Base-by-base conservation (phyloP, 1,140 invertebrate species). In the Drosophila murphyi region DNA sequence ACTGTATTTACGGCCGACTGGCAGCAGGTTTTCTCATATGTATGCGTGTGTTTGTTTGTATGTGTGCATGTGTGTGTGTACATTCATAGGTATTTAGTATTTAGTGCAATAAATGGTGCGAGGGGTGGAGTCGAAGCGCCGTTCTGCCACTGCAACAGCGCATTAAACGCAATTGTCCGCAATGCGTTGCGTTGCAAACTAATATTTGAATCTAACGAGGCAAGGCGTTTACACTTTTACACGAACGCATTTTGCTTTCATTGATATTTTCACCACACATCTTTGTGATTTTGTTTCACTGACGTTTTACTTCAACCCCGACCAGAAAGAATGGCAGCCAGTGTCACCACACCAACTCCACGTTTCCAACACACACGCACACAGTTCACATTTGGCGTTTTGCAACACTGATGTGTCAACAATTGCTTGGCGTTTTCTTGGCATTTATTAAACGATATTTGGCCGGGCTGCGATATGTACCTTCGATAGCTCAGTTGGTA, bases 401-500 rank as follows among this genome's bases (percentile, higher is more conserved):
- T 48, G 2, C 71, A 73, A 61, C 71, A 73, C 71, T 55, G 1
- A 1, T 3, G 2, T 6, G 20, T 0, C n/a, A n/a, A 5, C 29
- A 48, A 35, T 32, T 51, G 59, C 3, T 2, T 35, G 5, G 2
- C 3, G 20, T 20, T n/a, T 10, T 31, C 29, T 6, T 63, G 12
- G 29, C 31, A 10, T 47, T 60, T 54, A 10, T 52, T 73, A 20
- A 2, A 35, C 10, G 12, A 6, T 35, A 52, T 67, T 67, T 51
- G 32, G 54, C n/a, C 3, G 2, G 0, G 0, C 3, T 0, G 3
- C 6, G 5, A 35, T 34, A 54, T 10, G 8, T 41, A 7, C 95
- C 95, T 96, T 95, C 95, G 95, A 95, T 96, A 96, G 95, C 95
- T 96, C 20, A 20, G 20, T 20, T 20, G 20, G 20, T 20, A 20